phyloP scores from a whole-genome alignment of 2,888 invertebrate genomes.

The Acanthoscelides obtectus region DNA sequence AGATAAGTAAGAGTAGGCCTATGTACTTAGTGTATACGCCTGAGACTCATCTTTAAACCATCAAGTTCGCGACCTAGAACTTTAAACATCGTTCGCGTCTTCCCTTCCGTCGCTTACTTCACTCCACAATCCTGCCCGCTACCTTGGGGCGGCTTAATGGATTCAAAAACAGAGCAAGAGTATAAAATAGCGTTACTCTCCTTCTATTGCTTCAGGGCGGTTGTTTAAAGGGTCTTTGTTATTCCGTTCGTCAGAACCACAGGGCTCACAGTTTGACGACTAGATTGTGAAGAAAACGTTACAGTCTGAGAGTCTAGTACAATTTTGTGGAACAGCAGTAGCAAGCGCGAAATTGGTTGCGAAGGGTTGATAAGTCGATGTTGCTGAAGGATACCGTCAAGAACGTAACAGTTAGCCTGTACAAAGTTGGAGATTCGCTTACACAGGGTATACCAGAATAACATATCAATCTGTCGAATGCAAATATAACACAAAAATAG shows the following conservation, averaged over 20 bases:
- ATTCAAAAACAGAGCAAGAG: neutral
- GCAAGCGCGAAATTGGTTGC: too few species aligned
- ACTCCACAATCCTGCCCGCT: neutral
- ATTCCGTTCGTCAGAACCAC: neutral
- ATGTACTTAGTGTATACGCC: too few species aligned
- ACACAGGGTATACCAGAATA: too few species aligned
- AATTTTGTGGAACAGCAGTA: too few species aligned
- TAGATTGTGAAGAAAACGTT: neutral
- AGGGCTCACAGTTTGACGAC: neutral
- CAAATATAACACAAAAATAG: too few species aligned
- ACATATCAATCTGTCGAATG: too few species aligned
- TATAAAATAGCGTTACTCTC: neutral
- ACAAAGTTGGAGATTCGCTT: too few species aligned
- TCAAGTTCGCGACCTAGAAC: neutral
- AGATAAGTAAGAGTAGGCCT: too few species aligned
- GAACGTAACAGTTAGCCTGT: too few species aligned
- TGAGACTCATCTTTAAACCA: neutral
- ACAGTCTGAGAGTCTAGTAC: too few species aligned
- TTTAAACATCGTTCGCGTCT: neutral
- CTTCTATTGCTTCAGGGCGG: neutral
- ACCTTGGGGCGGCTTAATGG: neutral
- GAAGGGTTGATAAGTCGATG: too few species aligned
- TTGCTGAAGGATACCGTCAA: too few species aligned
- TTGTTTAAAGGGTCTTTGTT: neutral
- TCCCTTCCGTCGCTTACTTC: neutral